Evolutionary conservation across 2,888 invertebrate species (phyloP), one percentile per base, ranked within the genome.

Genomic region (Shargacucullia verbasci): DNA sequence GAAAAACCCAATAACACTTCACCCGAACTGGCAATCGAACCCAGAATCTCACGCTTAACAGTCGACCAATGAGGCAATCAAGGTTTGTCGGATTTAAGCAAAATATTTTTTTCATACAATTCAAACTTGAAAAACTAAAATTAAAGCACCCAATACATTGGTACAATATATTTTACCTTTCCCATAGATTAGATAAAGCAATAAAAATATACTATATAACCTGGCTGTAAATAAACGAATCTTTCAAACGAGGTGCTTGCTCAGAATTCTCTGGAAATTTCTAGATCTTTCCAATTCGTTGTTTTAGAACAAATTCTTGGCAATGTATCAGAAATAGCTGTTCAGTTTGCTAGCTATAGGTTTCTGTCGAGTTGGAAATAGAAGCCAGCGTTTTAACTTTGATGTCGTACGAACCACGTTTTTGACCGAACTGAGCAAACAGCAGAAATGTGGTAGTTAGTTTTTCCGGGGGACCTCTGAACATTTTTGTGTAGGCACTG

Each of bases 251-350:
- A 60, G 61, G 68, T 68, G 68, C 52, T 66, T 69, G 56, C 52
- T 49, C 41, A 49, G 58, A 52, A 63, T 66, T 48, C 70, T 69
- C 62, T 48, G 45, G 52, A 53, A 67, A 53, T 63, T 57, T 63
- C 38, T 35, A 43, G 38, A 48, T 31, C 48, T 62, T 52, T 52
- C 57, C 63, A 52, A 57, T 67, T 49, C 58, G 52, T 66, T 69
- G 70, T 67, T 69, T 67, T 62, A 63, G 44, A 67, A 67, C 57
- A 63, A 62, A 57, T 63, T 69, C 66, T 67, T 67, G 66, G 66
- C 66, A 67, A 58, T 62, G 63, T 63, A 63, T 63, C 70, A 67
- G 70, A 45, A 58, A 58, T 52, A 34, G 47, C n/a, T n/a, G 44
- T 54, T 29, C 45, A n/a, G n/a, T n/a, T 31, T 29, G 43, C 14